Base-by-base conservation (phyloP, 2,113 vertebrate species). In the Vimba vimba region DNA sequence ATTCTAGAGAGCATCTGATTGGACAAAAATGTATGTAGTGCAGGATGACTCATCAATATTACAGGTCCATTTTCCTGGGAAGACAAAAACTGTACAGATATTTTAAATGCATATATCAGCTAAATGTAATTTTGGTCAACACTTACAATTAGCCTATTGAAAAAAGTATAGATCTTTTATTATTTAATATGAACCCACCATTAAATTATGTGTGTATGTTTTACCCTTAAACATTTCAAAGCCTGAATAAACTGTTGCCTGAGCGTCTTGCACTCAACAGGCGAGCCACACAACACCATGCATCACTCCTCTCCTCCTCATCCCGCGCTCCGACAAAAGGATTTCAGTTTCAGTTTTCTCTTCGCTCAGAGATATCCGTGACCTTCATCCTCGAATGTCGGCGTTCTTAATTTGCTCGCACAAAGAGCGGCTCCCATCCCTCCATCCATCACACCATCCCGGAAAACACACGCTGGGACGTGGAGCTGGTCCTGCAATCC, bases 391-490 rank as follows among this genome's bases (percentile, higher is more conserved):
- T 86, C 64, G 39, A 43, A 52, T 86, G 87, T 87, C 77, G 15
- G 33, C 79, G 15, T 83, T 84, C 87, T 83, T 79, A 71, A 82
- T 91, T 83, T 86, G 82, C 71, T 80, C 39, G 7, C 39, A 43
- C 39, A 43, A 43, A 43, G 39, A 43, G 6, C 7, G 7, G 39
- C 39, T 43, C 39, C 6, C 39, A 8, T 8, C 39, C 39, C 39
- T 43, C 80, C 79, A 89, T 93, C 91, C 90, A 92, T 95, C 93
- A 94, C 90, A 88, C 90, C 90, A 91, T 57, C 59, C 84, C 50
- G 64, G 47, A 43, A 43, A 86, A 82, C 90, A 89, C 76, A 84
- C 81, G 74, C 89, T 45, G 79, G 73, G 84, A 86, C 69, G 83
- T 60, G 90, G 71, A 84, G 73, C 33, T 79, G 45, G 33, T 45